phyloP scores from a whole-genome alignment of 2,888 invertebrate genomes.

The Elmis aenea region DNA sequence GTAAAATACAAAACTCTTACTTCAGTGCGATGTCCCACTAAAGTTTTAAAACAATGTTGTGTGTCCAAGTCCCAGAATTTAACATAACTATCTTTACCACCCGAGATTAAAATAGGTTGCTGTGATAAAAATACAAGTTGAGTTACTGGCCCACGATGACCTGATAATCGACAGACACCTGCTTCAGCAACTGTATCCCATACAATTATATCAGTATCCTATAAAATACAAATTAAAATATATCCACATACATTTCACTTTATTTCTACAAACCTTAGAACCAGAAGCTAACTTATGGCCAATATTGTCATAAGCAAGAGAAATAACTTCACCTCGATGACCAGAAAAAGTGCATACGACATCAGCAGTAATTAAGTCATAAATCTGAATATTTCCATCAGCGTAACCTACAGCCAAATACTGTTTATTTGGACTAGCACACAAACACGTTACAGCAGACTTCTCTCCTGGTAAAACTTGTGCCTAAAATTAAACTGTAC shows the following conservation, averaged over 20 bases:
- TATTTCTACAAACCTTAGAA: constrained; percentile 57
- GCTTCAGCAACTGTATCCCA: constrained; percentile 93
- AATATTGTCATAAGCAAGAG: constrained; percentile 74
- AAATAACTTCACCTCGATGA: constrained; percentile 79
- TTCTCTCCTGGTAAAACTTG: constrained; percentile 76
- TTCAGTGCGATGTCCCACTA: constrained; percentile 84
- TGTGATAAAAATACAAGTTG: constrained; percentile 70
- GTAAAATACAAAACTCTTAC: constrained; percentile 41
- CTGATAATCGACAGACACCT: constrained; percentile 83
- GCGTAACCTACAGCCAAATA: constrained; percentile 87
- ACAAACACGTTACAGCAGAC: constrained; percentile 70
- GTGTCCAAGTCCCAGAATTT: constrained; percentile 97
- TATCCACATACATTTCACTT: constrained; percentile 1
- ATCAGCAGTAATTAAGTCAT: constrained; percentile 69
- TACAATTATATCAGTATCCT: constrained; percentile 90
- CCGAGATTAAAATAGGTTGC: constrained; percentile 66
- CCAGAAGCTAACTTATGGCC: constrained; percentile 88
- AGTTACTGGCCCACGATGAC: constrained; percentile 88
- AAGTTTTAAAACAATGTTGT: constrained; percentile 91
- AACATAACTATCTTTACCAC: constrained; percentile 90
- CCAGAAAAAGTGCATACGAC: constrained; percentile 71
- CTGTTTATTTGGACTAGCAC: constrained; percentile 69
- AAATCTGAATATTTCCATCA: constrained; percentile 83
- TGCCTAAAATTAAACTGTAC: constrained; percentile 56
- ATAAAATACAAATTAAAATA: constrained; percentile 30